Conservation (phyloP, 1,140 invertebrate species). For the Littorina saxatilis region DNA sequence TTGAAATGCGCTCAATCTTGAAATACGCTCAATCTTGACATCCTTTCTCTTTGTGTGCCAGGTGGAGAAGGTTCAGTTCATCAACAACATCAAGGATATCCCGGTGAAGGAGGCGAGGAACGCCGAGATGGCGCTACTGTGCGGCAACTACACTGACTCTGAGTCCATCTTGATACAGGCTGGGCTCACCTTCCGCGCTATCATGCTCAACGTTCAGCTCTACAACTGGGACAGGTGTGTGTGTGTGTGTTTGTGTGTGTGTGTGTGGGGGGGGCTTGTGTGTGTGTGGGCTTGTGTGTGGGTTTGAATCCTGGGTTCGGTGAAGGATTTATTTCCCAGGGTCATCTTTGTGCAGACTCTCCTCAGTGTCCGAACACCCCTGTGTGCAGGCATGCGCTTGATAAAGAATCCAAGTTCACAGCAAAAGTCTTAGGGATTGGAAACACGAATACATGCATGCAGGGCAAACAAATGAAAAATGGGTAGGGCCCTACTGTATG, state of each 20-base stretch:
- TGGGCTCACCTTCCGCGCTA: constrained; percentile 85
- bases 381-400: no score
- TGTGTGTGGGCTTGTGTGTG: background rate
- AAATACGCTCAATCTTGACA: no score
- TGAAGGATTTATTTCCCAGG: no score
- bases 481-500: constrained; percentile 85
- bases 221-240: constrained; percentile 89
- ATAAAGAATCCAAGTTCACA: no score
- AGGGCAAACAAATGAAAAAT: no score
- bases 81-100: constrained; percentile 87
- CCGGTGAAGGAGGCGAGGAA: constrained; percentile 81
- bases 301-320: background rate
- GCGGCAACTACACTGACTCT: constrained; percentile 87
- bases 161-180: constrained; percentile 89
- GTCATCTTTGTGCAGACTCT: no score
- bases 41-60: constrained; percentile 48
- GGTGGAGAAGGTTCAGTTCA: constrained; percentile 93
- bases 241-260: background rate
- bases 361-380: no score
- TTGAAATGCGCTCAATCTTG: no score
- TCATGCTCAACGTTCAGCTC: constrained; percentile 87
- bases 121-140: constrained; percentile 88
- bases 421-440: no score
- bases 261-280: background rate
- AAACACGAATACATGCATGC: no score